Percentiles rank a stretch among this genome's conserved stretches.
These are phyloP conservation scores for Mechanitis mazaeus DNA, from an alignment of 2,888 invertebrate genomes.

Conservation along the genomic window DNA sequence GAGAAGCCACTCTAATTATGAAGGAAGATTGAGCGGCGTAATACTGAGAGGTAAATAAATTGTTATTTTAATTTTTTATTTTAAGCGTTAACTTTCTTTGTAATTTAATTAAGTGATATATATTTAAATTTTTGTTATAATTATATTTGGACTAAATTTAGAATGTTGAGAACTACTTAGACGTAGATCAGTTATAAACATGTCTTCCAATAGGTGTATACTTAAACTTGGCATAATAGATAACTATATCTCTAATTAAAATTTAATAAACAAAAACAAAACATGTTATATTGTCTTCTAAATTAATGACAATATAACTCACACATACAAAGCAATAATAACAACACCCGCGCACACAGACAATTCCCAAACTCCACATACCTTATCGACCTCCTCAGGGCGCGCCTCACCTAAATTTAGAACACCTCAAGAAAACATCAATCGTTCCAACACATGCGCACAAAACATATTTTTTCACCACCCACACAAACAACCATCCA, in stretches of 20 bases:
- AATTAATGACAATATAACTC: not conserved
- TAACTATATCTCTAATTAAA: no score
- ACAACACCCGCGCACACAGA: not conserved
- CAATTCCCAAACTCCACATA: slow-evolving; percentile 7
- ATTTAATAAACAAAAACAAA: not conserved
- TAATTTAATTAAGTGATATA: not conserved
- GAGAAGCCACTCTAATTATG: slow-evolving; percentile 71
- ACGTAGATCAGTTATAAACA: no score
- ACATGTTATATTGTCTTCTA: not conserved
- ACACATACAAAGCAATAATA: not conserved
- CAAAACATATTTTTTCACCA: slow-evolving; percentile 36
- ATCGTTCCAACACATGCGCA: slow-evolving; percentile 74
- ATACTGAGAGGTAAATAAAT: slow-evolving; percentile 32
- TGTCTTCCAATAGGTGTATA: no score
- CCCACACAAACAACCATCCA: slow-evolving; percentile 31
- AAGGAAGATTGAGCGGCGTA: slow-evolving; percentile 69
- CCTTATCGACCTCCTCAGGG: slow-evolving; percentile 46
- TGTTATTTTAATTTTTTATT: slow-evolving; percentile 16
- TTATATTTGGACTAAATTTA: no score
- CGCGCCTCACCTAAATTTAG: slow-evolving; percentile 69
- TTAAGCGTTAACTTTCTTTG: not conserved
- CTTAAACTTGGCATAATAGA: no score
- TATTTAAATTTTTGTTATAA: no score
- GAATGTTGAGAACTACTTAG: no score
- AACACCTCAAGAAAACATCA: slow-evolving; percentile 75